phyloP scores from a whole-genome alignment of 92 coral and sea anemone genomes.

The Zoanthus sociatus region DNA sequence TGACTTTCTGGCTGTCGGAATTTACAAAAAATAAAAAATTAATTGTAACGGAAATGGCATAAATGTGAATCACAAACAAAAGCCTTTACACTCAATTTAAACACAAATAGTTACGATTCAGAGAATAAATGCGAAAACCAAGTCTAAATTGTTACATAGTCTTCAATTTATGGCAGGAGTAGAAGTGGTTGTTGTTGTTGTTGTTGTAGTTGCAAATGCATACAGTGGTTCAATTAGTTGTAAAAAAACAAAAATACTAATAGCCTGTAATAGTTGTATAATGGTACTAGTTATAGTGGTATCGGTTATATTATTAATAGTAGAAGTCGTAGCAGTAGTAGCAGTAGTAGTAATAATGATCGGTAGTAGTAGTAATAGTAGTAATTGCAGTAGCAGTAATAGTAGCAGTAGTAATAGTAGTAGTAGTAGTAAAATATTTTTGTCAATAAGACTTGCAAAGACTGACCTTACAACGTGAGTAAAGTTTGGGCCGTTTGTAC shows the following conservation, averaged over 20 bases:
- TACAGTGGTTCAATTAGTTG: too few species aligned
- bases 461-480: too few species aligned
- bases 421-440: conserved; percentile 5
- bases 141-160: neutral
- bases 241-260: neutral
- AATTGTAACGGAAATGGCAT: neutral
- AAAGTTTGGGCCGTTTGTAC: too few species aligned
- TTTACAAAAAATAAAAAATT: neutral
- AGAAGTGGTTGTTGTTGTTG: neutral
- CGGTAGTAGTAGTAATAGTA: conserved; percentile 1
- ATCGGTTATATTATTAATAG: neutral
- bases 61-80: neutral
- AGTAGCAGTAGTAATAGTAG: conserved; percentile 1
- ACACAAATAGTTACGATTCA: neutral
- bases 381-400: neutral
- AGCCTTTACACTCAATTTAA: neutral
- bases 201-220: neutral
- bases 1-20: neutral
- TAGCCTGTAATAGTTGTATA: neutral
- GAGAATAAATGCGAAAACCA: neutral
- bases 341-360: neutral
- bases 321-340: neutral
- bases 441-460: too few species aligned
- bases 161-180: neutral
- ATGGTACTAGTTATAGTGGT: neutral